phyloP scores from a whole-genome alignment of 2,113 vertebrate species.

The Myanophis thanlyinensis region DNA sequence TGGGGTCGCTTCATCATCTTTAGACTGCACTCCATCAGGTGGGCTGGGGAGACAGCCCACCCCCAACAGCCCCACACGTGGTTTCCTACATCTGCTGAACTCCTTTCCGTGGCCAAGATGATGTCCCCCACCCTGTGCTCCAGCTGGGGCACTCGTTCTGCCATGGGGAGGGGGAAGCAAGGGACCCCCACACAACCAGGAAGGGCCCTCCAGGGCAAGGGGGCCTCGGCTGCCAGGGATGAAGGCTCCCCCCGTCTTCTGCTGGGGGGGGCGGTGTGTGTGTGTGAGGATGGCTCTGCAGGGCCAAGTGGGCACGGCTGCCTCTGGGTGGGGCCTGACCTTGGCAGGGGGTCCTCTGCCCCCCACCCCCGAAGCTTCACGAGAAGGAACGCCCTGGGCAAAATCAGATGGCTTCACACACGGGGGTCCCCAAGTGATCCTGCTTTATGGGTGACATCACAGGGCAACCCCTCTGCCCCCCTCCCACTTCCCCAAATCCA shows the following conservation, averaged over 20 bases:
- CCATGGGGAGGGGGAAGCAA: not conserved
- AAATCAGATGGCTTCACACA: not conserved
- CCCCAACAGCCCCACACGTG: too few species aligned
- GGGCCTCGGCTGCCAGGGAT: not conserved
- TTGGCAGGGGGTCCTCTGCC: not conserved
- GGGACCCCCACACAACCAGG: not conserved
- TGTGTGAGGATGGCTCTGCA: not conserved
- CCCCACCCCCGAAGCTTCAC: not conserved
- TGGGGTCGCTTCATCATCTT: not conserved
- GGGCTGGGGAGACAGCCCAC: not conserved
- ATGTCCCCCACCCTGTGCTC: too few species aligned
- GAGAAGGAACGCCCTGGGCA: not conserved
- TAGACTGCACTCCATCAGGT: not conserved
- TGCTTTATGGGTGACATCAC: not conserved
- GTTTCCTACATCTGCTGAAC: not conserved
- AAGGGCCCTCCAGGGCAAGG: not conserved
- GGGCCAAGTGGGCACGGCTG: not conserved
- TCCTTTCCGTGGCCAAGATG: not conserved
- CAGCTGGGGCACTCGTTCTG: too few species aligned
- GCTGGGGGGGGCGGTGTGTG: not conserved
- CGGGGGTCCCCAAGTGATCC: not conserved
- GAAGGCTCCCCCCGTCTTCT: not conserved
- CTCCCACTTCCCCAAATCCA: not conserved
- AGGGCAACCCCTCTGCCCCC: too few species aligned
- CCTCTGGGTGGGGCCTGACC: not conserved